A percentile compares a stretch with the other conserved stretches of the same genome.
phyloP scores from a whole-genome alignment of 2,797 vertebrate genomes.

The Ataeniobius toweri region DNA sequence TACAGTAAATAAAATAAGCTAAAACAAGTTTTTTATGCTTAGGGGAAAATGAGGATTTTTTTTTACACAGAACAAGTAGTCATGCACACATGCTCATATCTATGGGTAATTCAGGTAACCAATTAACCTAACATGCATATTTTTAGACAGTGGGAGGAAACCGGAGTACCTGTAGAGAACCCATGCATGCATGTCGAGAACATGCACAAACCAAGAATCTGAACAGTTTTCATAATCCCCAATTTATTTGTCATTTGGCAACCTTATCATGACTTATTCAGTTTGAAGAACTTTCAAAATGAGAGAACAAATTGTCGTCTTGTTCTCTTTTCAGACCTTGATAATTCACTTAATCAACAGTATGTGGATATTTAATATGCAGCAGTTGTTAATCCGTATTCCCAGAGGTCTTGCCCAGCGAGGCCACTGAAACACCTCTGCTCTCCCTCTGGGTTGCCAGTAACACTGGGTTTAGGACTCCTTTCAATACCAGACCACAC shows the following conservation, averaged over 20 bases:
- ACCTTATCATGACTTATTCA: background rate
- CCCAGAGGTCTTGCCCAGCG: background rate
- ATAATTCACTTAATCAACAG: constrained; percentile 17
- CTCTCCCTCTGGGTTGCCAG: background rate
- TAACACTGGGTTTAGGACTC: constrained; percentile 3
- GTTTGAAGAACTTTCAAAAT: constrained; percentile 12
- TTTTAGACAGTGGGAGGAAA: too few relatives aligned
- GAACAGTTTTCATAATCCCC: background rate
- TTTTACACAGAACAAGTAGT: too few relatives aligned
- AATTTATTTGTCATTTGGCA: background rate
- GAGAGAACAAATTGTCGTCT: background rate
- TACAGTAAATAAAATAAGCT: too few relatives aligned
- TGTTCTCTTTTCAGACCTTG: constrained; percentile 7
- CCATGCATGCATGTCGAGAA: too few relatives aligned
- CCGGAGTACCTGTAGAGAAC: too few relatives aligned
- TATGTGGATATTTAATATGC: constrained; percentile 16
- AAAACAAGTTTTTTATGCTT: too few relatives aligned
- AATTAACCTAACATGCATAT: too few relatives aligned
- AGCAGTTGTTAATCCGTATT: constrained; percentile 8
- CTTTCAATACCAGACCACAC: background rate
- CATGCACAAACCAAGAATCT: background rate
- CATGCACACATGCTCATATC: too few relatives aligned
- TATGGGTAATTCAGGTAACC: too few relatives aligned
- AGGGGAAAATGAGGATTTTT: too few relatives aligned
- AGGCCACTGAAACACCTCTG: constrained; percentile 1